Percentiles rank a stretch among this genome's conserved stretches.
Evolutionary conservation across 2,888 invertebrate genomes (phyloP).

Genomic region (Protonemura montana): DNA sequence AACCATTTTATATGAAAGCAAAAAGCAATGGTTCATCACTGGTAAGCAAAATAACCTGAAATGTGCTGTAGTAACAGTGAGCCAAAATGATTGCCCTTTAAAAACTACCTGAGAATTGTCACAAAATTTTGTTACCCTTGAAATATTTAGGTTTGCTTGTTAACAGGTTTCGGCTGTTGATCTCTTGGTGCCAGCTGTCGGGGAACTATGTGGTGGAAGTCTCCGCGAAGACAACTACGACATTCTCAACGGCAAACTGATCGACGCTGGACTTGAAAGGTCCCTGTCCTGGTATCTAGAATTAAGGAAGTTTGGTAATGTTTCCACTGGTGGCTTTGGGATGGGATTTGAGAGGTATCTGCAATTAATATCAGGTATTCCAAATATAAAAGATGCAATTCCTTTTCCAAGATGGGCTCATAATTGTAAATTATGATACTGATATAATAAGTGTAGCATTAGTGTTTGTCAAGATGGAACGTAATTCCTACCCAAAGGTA

Average conservation of each 20-base stretch:
- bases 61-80: no score
- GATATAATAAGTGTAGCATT: constrained; percentile 16
- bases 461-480: no score
- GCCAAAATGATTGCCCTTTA: no score
- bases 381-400: constrained; percentile 92
- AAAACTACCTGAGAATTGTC: no score
- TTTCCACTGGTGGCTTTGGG: constrained; percentile 94
- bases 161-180: constrained; percentile 82
- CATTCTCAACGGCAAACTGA: constrained; percentile 67
- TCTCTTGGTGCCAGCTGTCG: constrained; percentile 85
- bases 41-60: constrained; percentile 60
- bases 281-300: constrained; percentile 88
- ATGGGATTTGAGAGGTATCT: constrained; percentile 93
- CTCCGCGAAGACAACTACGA: constrained; percentile 83
- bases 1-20: constrained; percentile 94
- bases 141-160: not conserved
- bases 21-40: constrained; percentile 66
- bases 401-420: constrained; percentile 96
- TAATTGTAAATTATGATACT: constrained; percentile 67
- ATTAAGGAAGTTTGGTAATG: constrained; percentile 85
- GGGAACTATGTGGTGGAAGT: constrained; percentile 95
- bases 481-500: no score
- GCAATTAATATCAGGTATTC: constrained; percentile 80
- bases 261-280: constrained; percentile 57
- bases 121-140: no score